Conservation (phyloP, 2,797 vertebrate species). For the Myotis findleyi region DNA sequence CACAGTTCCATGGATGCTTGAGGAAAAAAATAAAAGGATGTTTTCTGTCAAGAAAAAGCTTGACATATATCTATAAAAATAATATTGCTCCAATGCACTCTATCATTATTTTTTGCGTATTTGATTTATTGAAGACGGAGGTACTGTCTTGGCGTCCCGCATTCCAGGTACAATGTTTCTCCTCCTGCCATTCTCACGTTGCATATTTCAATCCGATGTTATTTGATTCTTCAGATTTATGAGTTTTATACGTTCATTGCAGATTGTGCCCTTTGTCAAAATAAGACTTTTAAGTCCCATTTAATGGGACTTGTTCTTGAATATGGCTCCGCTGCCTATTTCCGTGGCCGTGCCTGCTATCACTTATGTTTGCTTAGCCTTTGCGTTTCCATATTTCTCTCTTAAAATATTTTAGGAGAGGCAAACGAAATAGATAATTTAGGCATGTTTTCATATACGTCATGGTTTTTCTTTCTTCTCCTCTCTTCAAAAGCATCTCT, state of each 20-base stretch:
- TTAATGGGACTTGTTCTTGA: slow-evolving; percentile 70
- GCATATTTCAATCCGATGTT: slow-evolving; percentile 62
- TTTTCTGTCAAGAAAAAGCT: neutral
- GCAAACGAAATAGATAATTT: slow-evolving; percentile 62
- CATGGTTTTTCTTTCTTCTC: neutral
- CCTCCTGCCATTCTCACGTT: neutral
- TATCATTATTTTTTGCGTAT: neutral
- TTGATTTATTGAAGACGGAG: neutral
- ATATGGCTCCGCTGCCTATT: slow-evolving; percentile 58
- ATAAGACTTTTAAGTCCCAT: slow-evolving; percentile 76
- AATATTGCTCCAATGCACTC: neutral
- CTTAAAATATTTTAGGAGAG: slow-evolving; percentile 35
- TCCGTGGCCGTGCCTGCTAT: slow-evolving; percentile 22
- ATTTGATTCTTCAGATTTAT: slow-evolving; percentile 78
- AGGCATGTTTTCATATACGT: neutral
- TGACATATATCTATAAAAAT: neutral
- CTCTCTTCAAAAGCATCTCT: slow-evolving; percentile 13
- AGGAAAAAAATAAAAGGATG: neutral
- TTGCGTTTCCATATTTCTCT: slow-evolving; percentile 63
- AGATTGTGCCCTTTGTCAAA: slow-evolving; percentile 75
- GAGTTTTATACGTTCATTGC: slow-evolving; percentile 70
- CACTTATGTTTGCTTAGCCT: slow-evolving; percentile 67
- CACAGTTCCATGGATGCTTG: neutral
- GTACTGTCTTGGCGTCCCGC: slow-evolving; percentile 1
- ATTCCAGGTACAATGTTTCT: neutral